Conservation (phyloP, 2,113 vertebrate species). For the Halcyon senegalensis region DNA sequence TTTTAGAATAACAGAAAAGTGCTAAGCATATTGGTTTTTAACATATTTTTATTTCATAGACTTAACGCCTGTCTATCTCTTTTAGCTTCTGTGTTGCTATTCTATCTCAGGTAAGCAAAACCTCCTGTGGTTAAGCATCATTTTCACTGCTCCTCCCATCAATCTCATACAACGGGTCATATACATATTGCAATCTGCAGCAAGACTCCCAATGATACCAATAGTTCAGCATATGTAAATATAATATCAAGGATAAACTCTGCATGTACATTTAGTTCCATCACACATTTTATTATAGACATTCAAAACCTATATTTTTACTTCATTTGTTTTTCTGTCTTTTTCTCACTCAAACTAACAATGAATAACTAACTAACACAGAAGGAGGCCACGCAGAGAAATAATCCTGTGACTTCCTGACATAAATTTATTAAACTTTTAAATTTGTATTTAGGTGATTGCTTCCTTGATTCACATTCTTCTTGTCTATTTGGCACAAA, state of each 20-base stretch:
- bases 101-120: background rate
- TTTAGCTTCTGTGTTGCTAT: background rate
- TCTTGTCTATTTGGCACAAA: background rate
- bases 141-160: background rate
- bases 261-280: background rate
- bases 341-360: background rate
- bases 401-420: background rate
- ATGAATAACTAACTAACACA: background rate
- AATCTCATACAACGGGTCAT: background rate
- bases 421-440: background rate
- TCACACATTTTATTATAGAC: background rate
- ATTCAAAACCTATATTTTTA: background rate
- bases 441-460: background rate
- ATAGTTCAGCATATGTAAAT: background rate
- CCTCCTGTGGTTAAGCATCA: conserved; percentile 4
- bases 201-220: background rate
- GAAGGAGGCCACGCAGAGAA: background rate
- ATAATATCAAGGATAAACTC: background rate
- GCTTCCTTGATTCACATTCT: background rate
- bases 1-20: background rate
- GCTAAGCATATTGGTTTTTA: background rate
- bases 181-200: background rate
- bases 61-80: background rate
- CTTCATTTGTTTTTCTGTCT: background rate
- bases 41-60: background rate